Percentiles rank a stretch among this genome's conserved stretches.
phyloP scores from a whole-genome alignment of 2,113 vertebrate species.

The Pteropus alecto region DNA sequence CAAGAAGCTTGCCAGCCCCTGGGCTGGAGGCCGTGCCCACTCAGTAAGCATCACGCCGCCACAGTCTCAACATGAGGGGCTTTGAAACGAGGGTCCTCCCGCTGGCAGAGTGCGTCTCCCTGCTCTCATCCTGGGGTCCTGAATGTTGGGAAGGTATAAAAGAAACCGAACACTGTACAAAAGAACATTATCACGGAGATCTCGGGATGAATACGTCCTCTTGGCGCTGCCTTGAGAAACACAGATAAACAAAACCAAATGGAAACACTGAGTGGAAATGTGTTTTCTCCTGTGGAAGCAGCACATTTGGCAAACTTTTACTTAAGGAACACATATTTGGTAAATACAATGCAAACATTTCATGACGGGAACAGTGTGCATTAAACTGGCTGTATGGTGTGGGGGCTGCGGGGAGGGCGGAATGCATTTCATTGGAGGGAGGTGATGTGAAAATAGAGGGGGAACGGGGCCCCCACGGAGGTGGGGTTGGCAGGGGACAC shows the following conservation, averaged over 20 bases:
- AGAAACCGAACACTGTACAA: background rate
- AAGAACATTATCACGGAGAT: background rate
- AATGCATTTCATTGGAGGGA: background rate
- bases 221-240: background rate
- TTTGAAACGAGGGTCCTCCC: background rate
- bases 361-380: background rate
- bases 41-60: background rate
- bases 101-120: background rate
- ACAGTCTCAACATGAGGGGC: too few species aligned
- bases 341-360: slow-evolving; percentile 55
- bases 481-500: too few species aligned
- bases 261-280: background rate
- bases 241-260: slow-evolving; percentile 42
- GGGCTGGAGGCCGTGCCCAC: background rate
- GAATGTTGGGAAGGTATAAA: background rate
- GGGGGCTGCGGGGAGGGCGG: too few species aligned
- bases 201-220: background rate
- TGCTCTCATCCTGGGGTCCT: background rate
- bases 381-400: background rate
- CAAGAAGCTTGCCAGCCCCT: background rate
- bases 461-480: fast-evolving
- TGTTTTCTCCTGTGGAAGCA: slow-evolving; percentile 39
- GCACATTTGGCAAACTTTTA: slow-evolving; percentile 44
- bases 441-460: background rate
- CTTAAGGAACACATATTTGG: slow-evolving; percentile 10